phyloP scores from a whole-genome alignment of 92 coral and sea anemone genomes.

The Paragorgia papillata region DNA sequence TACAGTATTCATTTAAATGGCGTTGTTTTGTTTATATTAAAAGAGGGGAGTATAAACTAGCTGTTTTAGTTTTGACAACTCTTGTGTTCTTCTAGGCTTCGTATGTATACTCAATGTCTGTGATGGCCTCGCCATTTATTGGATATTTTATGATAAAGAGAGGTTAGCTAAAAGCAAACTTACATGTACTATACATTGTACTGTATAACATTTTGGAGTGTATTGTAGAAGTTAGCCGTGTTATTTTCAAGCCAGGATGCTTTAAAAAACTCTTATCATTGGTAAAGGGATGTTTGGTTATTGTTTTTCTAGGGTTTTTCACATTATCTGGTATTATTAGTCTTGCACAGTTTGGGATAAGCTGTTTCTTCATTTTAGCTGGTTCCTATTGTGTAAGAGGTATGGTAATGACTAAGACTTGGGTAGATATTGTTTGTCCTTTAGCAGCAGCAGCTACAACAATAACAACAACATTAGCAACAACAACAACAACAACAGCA shows the following conservation, averaged over 20 bases:
- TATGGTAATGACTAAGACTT: constrained; percentile 17
- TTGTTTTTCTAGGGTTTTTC: constrained; percentile 65
- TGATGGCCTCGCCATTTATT: constrained; percentile 71
- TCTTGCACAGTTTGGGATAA: constrained; percentile 78
- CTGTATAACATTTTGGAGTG: not conserved
- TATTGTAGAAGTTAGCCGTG: not conserved
- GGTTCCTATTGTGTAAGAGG: constrained; percentile 96
- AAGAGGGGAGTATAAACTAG: not conserved
- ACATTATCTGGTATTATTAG: constrained; percentile 75
- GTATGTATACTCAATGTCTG: constrained; percentile 84
- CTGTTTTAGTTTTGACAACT: not conserved
- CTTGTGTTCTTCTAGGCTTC: constrained; percentile 64
- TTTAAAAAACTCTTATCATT: too few relatives aligned
- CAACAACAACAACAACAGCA: too few relatives aligned
- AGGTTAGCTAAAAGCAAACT: constrained; percentile 58
- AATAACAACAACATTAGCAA: too few relatives aligned
- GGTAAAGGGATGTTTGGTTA: too few relatives aligned
- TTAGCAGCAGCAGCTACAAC: too few relatives aligned
- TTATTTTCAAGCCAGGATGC: not conserved
- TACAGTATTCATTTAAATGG: too few relatives aligned
- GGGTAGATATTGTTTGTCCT: too few relatives aligned
- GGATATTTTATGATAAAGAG: constrained; percentile 78
- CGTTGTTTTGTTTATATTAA: too few relatives aligned
- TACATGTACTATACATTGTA: not conserved
- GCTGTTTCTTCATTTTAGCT: constrained; percentile 70